A percentile compares a stretch with the other conserved stretches of the same genome.
Evolutionary conservation across 1,140 invertebrate species (phyloP).

Genomic region (Nephotettix cincticeps): DNA sequence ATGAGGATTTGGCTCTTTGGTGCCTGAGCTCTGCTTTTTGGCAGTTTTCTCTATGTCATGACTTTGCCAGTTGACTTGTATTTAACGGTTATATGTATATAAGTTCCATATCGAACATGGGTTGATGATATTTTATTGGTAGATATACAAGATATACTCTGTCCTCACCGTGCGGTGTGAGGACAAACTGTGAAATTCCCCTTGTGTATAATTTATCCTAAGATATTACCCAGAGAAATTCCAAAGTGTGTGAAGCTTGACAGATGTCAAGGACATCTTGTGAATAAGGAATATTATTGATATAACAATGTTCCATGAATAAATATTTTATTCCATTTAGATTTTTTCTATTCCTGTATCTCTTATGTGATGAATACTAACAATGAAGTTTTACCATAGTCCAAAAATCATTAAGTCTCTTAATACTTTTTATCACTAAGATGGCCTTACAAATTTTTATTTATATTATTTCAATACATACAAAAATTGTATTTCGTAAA

Average conservation of each 20-base stretch:
- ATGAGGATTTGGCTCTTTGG: background rate
- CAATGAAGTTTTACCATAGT: too few relatives aligned
- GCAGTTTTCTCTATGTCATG: background rate
- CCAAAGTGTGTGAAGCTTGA: conserved; percentile 14
- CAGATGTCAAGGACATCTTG: background rate
- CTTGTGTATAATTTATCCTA: conserved; percentile 16
- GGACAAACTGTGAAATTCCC: background rate
- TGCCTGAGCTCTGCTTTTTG: conserved; percentile 3
- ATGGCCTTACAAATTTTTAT: too few relatives aligned
- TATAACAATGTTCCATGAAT: conserved; percentile 17
- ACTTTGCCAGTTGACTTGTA: background rate
- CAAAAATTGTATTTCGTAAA: too few relatives aligned
- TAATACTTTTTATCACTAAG: too few relatives aligned
- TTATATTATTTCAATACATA: too few relatives aligned
- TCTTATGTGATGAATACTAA: too few relatives aligned
- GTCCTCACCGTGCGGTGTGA: background rate
- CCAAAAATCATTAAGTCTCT: too few relatives aligned
- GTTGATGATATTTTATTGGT: conserved; percentile 4
- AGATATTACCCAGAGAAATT: conserved; percentile 11
- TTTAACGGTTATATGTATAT: background rate
- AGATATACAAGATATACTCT: background rate
- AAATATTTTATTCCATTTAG: conserved; percentile 16
- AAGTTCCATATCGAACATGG: background rate
- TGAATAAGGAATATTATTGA: background rate
- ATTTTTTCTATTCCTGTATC: background rate